Conservation (phyloP, 2,888 invertebrate genomes). For the Sphecodes monilicornis region DNA sequence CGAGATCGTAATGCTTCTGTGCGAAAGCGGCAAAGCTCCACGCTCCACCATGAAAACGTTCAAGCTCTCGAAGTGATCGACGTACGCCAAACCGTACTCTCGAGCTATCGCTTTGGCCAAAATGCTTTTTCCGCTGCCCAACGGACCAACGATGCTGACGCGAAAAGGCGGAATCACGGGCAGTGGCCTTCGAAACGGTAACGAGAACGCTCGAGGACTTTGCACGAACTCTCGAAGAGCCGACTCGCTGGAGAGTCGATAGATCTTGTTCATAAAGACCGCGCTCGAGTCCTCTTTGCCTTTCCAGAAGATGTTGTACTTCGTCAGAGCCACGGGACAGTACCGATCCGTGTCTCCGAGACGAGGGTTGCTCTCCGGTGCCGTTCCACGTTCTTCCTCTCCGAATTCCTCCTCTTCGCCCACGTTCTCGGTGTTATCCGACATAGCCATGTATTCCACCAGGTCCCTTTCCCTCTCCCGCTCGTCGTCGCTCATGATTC, state of each 20-base stretch:
- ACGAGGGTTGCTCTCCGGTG: slow-evolving; percentile 78
- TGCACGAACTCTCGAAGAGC: slow-evolving; percentile 85
- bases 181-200: slow-evolving; percentile 84
- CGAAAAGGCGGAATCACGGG: slow-evolving; percentile 85
- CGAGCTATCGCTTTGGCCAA: slow-evolving; percentile 85
- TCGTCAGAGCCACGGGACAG: slow-evolving; percentile 87
- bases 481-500: slow-evolving; percentile 84
- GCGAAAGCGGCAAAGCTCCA: slow-evolving; percentile 31
- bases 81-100: slow-evolving; percentile 86
- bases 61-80: slow-evolving; percentile 84
- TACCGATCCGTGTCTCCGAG: slow-evolving; percentile 87
- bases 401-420: slow-evolving; percentile 73
- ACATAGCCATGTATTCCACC: slow-evolving; percentile 83
- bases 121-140: slow-evolving; percentile 86
- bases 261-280: slow-evolving; percentile 86
- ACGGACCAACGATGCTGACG: slow-evolving; percentile 87
- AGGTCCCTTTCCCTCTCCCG: slow-evolving; percentile 85
- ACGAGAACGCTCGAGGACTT: slow-evolving; percentile 85
- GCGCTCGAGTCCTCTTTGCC: slow-evolving; percentile 87
- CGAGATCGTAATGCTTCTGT: not conserved
- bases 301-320: slow-evolving; percentile 86
- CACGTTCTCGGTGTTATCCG: slow-evolving; percentile 82
- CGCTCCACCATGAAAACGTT: slow-evolving; percentile 63
- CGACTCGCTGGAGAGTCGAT: slow-evolving; percentile 85
- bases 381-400: slow-evolving; percentile 58